A percentile compares a stretch with the other conserved stretches of the same genome.
phyloP scores from a whole-genome alignment of 1,140 invertebrate genomes.

The Bombus superbus region DNA sequence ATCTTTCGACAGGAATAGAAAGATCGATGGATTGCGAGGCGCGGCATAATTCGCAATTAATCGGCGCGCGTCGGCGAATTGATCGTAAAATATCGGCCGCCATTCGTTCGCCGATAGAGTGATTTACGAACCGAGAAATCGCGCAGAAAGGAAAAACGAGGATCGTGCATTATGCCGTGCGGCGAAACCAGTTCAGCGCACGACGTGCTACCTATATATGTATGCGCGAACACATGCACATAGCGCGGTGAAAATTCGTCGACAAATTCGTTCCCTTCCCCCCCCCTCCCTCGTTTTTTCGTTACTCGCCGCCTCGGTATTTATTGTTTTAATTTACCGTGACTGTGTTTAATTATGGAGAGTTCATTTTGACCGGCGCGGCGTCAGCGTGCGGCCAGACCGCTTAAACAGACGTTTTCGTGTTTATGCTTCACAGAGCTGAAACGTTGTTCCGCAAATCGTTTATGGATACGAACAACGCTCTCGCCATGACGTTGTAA shows the following conservation, averaged over 20 bases:
- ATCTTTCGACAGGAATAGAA: background rate
- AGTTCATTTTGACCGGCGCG: conserved; percentile 75
- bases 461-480: conserved; percentile 6
- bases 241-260: conserved; percentile 8
- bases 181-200: background rate
- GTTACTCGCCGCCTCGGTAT: conserved; percentile 64
- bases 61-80: conserved; percentile 16
- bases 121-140: conserved; percentile 51
- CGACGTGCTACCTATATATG: background rate
- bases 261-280: conserved; percentile 60
- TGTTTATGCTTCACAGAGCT: background rate
- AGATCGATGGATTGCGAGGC: conserved; percentile 13
- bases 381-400: conserved; percentile 55
- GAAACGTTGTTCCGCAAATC: conserved; percentile 6
- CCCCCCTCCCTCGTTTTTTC: conserved; percentile 48
- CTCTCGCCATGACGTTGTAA: background rate
- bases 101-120: conserved; percentile 35
- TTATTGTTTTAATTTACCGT: conserved; percentile 80
- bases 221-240: conserved; percentile 7
- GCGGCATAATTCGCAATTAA: conserved; percentile 42
- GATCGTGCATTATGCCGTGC: conserved; percentile 30
- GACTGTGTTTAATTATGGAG: conserved; percentile 79
- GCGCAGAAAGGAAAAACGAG: conserved; percentile 27
- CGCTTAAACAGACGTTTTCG: conserved; percentile 56
- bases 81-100: conserved; percentile 37